Percentiles rank a stretch among this genome's conserved stretches.
phyloP scores from a whole-genome alignment of 2,113 vertebrate species.

The Asarcornis scutulata region DNA sequence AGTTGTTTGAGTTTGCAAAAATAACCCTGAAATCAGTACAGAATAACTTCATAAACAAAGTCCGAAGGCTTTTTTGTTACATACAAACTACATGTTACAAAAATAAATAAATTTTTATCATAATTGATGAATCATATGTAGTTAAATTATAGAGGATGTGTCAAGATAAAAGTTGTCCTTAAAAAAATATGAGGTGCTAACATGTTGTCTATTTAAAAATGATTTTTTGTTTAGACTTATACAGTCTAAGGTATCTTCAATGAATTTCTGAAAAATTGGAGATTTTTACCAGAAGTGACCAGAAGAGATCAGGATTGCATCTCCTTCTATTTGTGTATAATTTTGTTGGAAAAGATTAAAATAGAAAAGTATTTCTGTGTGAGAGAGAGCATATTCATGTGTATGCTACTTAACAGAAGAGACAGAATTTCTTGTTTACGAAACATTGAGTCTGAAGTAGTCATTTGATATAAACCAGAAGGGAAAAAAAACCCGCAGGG shows the following conservation, averaged over 20 bases:
- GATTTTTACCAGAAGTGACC: background rate
- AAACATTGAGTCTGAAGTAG: background rate
- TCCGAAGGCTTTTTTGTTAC: background rate
- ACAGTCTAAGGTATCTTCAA: background rate
- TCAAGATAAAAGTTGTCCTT: background rate
- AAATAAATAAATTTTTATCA: background rate
- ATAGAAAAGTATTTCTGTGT: background rate
- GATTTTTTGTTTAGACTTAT: background rate
- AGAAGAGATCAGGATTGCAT: background rate
- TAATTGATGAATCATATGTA: background rate
- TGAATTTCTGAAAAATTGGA: background rate
- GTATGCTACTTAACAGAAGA: background rate
- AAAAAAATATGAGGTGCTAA: background rate
- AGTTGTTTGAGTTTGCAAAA: background rate
- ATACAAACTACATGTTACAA: background rate
- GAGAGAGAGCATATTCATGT: background rate
- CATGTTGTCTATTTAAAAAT: background rate
- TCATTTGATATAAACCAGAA: background rate
- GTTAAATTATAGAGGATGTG: background rate
- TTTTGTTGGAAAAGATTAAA: background rate
- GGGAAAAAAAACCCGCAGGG: background rate
- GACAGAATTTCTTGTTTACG: background rate
- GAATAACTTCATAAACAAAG: background rate
- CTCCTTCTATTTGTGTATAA: background rate
- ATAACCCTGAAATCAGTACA: background rate